Base-by-base conservation (phyloP, 2,797 vertebrate genomes). In the Lutjanus argentimaculatus region DNA sequence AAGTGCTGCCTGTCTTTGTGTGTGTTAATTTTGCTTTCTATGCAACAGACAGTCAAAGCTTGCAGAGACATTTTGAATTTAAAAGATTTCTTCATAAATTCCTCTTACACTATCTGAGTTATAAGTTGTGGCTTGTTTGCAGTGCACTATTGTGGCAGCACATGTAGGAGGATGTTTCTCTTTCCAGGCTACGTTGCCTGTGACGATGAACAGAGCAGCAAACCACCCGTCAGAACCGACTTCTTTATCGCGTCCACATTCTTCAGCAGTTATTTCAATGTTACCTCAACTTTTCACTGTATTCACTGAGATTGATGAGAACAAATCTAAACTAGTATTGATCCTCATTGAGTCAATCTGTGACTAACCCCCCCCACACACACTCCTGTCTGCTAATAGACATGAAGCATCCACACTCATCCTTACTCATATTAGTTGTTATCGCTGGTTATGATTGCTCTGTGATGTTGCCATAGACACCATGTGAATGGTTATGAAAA, bases 351-450 rank as follows among this genome's bases (percentile, higher is more conserved):
- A 62, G 19, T 46, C 17, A 40, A 52, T 42, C 16, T 17, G 25
- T 77, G 67, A 75, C 52, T 77, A 67, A 73, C n/a, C n/a, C 42
- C 3, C 5, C 3, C 36, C 61, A 52, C 8, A 2, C 25, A 52
- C 6, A 55, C 7, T 64, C 58, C n/a, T 43, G 21, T 55, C 52
- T 65, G 46, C 12, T 45, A 9, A 71, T 42, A 55, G 11, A 40
- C 6, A 30, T 17, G 21, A 65, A 70, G 30, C 48, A 52, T 19
- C 10, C 51, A 56, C 16, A 16, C 46, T 61, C 30, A 62, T 8
- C 21, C 42, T 69, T 75, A 62, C 63, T 78, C 75, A 83, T 62
- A 7, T 15, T 1, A 40, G 12, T 16, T 21, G 15, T 25, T 46
- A 19, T 8, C 14, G 12, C 1, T 21, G 2, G 14, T 16, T 52